phyloP scores from a whole-genome alignment of 2,797 vertebrate genomes.

The Microtus agrestis region DNA sequence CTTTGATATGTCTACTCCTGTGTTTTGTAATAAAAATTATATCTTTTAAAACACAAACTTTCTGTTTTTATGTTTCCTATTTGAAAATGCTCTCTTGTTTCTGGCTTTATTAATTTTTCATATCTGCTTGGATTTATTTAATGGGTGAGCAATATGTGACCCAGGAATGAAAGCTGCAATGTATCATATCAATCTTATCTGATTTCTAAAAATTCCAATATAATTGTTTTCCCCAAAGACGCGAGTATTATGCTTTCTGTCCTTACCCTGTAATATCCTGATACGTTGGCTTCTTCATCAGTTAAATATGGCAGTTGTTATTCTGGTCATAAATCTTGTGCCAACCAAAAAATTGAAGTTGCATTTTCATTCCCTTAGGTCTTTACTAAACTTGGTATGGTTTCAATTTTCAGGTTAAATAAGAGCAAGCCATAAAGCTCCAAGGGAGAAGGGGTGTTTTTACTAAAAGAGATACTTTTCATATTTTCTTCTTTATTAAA shows the following conservation, averaged over 20 bases:
- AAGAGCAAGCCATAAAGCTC: conserved; percentile 61
- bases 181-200: conserved; percentile 54
- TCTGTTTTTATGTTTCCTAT: conserved; percentile 52
- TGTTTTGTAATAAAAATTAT: conserved; percentile 60
- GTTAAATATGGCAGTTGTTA: conserved; percentile 64
- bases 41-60: conserved; percentile 64
- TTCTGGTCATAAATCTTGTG: conserved; percentile 65
- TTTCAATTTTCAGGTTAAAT: conserved; percentile 67
- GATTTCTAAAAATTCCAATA: conserved; percentile 70
- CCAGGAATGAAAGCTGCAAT: conserved; percentile 70
- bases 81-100: conserved; percentile 48
- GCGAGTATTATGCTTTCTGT: background rate
- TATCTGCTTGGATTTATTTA: conserved; percentile 58
- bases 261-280: conserved; percentile 19
- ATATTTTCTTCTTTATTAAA: conserved; percentile 63
- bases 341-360: conserved; percentile 50
- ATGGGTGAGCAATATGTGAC: conserved; percentile 55
- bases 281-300: conserved; percentile 51
- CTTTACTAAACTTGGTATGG: conserved; percentile 59
- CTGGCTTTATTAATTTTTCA: conserved; percentile 63
- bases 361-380: conserved; percentile 64
- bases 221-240: conserved; percentile 59
- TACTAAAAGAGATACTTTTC: conserved; percentile 51
- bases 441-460: conserved; percentile 51
- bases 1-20: background rate